Evolutionary conservation across 2,113 vertebrate genomes (phyloP), one percentile per base, ranked within the genome.

Genomic region (Mixornis gularis): DNA sequence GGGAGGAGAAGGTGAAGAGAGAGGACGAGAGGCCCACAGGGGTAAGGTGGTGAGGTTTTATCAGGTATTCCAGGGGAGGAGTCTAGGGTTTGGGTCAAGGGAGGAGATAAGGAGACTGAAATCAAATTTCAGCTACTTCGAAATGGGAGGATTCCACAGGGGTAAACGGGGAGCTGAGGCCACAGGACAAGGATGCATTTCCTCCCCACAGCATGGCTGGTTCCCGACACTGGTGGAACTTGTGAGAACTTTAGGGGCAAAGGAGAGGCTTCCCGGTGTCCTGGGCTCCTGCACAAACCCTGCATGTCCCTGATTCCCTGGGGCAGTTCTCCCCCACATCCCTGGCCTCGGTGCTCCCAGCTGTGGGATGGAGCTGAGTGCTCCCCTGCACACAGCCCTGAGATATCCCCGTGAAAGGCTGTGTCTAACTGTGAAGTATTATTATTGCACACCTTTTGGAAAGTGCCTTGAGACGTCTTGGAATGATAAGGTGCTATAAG

Each of bases 371-470:
- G 94, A 74, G 74, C 84, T 70, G 92, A 87, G 70, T 60, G 66
- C 66, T 84, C 38, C 70, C 76, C 84, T 87, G 53, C 51, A 51
- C 40, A 43, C 72, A 93, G 80, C 71, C 69, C 88, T 71, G 83
- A 95, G 94, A 38, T 15, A 80, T 85, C 74, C 62, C 85, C 88
- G 46, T 80, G 94, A 94, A 95, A 89, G 86, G 80, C 71, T 92
- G 78, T 87, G 86, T 92, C 71, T 95, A 93, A 88, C 93, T 95
- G 94, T 96, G 93, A 95, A 88, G 90, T 87, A 95, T 95, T 95
- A 94, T 97, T 95, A 95, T 97, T 94, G 90, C 87, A 92, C 88
- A 97, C 95, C 95, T 95, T 95, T 96, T 93, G 95, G 93, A 97
- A 95, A 97, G 93, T 95, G 94, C 94, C 94, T 95, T 93, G 96